Conservation (phyloP, 1,140 invertebrate species). For the Hyphantria cunea region DNA sequence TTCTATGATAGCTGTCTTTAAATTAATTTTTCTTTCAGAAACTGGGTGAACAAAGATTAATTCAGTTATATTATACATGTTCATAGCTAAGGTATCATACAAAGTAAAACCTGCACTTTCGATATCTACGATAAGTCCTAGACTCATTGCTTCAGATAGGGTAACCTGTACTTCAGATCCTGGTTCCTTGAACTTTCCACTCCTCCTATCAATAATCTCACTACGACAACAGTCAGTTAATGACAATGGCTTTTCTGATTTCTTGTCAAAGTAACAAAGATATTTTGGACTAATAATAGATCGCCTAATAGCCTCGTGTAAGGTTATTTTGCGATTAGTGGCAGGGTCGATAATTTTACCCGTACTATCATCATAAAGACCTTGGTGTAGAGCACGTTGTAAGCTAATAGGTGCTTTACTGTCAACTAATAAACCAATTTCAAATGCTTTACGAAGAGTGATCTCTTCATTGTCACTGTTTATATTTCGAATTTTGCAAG, state of each 20-base stretch:
- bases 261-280: conserved; percentile 90
- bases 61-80: conserved; percentile 88
- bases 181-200: conserved; percentile 89
- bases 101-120: conserved; percentile 91
- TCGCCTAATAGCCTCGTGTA: conserved; percentile 92
- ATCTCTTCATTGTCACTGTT: conserved; percentile 86
- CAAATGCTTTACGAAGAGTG: conserved; percentile 90
- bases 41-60: conserved; percentile 92
- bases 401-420: conserved; percentile 91
- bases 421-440: conserved; percentile 90
- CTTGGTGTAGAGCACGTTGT: conserved; percentile 93
- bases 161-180: conserved; percentile 85
- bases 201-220: conserved; percentile 91
- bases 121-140: conserved; percentile 92
- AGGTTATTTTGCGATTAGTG: conserved; percentile 88
- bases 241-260: conserved; percentile 85
- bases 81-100: conserved; percentile 91
- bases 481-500: conserved; percentile 87
- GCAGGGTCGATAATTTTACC: conserved; percentile 92
- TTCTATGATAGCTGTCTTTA: conserved; percentile 89
- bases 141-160: conserved; percentile 87
- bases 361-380: conserved; percentile 89
- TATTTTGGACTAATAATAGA: conserved; percentile 90
- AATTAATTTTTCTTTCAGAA: conserved; percentile 88
- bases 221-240: conserved; percentile 90